These are phyloP conservation scores for Habropoda laboriosa DNA, from an alignment of 1,140 invertebrate species.

Conservation along the genomic window DNA sequence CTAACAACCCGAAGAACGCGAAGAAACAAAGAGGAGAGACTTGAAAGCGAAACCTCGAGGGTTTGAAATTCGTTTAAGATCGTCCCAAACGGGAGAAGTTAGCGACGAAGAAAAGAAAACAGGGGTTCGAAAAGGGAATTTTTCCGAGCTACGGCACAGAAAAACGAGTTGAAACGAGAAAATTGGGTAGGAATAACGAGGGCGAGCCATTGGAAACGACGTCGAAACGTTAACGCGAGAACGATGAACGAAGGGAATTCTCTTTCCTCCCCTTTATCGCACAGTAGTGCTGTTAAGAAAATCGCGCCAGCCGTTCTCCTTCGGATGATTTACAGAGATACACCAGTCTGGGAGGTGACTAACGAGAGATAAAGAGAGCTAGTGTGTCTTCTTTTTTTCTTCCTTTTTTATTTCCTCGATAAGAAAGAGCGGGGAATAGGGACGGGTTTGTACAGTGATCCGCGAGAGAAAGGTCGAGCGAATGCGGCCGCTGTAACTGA, in stretches of 20 bases:
- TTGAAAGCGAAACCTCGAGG: no score
- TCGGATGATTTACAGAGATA: no score
- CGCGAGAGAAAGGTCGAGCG: not conserved
- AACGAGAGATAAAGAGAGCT: no score
- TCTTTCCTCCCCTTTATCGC: not conserved
- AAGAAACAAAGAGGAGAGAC: no score
- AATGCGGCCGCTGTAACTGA: not conserved
- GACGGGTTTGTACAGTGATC: not conserved
- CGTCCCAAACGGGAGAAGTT: not conserved
- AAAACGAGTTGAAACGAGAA: not conserved
- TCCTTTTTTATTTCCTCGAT: not conserved
- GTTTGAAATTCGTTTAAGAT: not conserved
- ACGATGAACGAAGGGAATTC: not conserved
- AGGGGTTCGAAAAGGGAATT: not conserved
- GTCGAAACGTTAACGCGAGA: not conserved
- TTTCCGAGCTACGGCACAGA: not conserved
- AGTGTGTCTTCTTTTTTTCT: no score
- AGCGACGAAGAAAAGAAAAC: not conserved
- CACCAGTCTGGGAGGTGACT: no score
- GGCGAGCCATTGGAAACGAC: not conserved
- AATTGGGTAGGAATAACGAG: not conserved
- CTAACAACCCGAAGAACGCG: no score
- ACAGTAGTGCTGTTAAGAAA: not conserved
- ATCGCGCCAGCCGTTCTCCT: no score
- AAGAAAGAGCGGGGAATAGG: not conserved